Evolutionary conservation across 2,888 invertebrate species (phyloP), one percentile per base, ranked within the genome.

Genomic region (Pristionchus maxplancki): DNA sequence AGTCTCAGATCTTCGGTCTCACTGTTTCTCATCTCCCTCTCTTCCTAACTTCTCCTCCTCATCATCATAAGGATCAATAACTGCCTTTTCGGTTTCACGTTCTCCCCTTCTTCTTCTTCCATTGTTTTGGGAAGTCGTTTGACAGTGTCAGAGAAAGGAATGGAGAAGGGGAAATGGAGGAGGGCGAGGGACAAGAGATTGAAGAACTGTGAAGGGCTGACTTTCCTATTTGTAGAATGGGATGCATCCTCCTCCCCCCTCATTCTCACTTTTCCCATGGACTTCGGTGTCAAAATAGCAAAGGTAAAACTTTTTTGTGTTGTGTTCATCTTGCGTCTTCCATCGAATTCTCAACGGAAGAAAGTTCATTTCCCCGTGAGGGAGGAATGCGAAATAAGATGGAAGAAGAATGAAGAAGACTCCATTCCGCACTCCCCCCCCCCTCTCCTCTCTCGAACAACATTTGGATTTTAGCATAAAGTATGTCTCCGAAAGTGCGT

Each of bases 361-460:
- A 67, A 28, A 67, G 31, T 67, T 67, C 64, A 67, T 67, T 67
- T 67, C 64, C 64, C 64, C 64, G 64, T 31, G 58, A 34, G 15
- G 64, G 64, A 62, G 62, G 62, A 62, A 62, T 62, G 62, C 62
- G 62, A 62, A 64, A 34, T 64, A 31, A 64, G 64, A 64, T 64
- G 64, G 64, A 64, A 64, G 64, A 64, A 64, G 64, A 64, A 28
- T 8, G 64, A 64, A 11, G 31, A 64, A 34, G 44, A 44, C 44
- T n/a, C 58, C 58, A 50, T 58, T 58, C 58, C 58, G n/a, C 20
- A 58, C n/a, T n/a, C n/a, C n/a, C n/a, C n/a, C n/a, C n/a, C n/a
- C n/a, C n/a, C n/a, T n/a, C n/a, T n/a, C n/a, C n/a, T n/a, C n/a
- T n/a, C n/a, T n/a, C n/a, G 58, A 58, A 58, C 58, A 58, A 58